Evolutionary conservation across 2,113 vertebrate genomes (phyloP), one percentile per base, ranked within the genome.

Genomic region (Paratilapia polleni): DNA sequence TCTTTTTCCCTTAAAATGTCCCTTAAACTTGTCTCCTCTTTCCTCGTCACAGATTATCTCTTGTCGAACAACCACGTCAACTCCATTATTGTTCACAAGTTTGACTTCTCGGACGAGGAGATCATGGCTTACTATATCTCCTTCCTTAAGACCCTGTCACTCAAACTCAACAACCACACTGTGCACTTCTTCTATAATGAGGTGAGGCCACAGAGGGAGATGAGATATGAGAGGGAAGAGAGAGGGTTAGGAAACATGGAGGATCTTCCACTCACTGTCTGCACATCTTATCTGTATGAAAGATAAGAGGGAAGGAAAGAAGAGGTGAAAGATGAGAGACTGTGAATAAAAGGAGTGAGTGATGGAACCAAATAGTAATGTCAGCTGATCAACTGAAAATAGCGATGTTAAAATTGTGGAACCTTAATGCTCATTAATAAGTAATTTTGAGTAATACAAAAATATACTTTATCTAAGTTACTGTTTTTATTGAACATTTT

Each of bases 71-170:
- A 99, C 92, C 98, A 99, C 13, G 98, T 99, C 56, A 99, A 99
- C 94, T 99, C 98, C 70, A 99, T 99, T 89, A 99, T 99, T 49
- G 98, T 99, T 74, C 98, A 99, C 94, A 99, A 99, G 81, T 99
- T 99, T 94, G 98, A 99, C 92, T 99, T 99, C 91, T 99, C 98
- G 1, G 98, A 99, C 24, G 98, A 99, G 85, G 98, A 99, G 94
- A 99, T 99, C 74, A 99, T 99, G 98, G 98, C 98, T 1, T 99
- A 99, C 92, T 99, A 99, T 24, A 98, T 99, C 93, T 99, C 98
- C 8, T 99, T 99, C 94, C 94, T 99, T 92, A 99, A 99, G 95
- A 99, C 98, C 0, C 97, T 99, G 89, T 99, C 98, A 0, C 94
- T 99, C 77, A 99, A 99, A 80, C 98, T 99, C 84, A 99, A 99